Evolutionary conservation across 2,797 vertebrate genomes (phyloP).

Genomic region (Paratrypauchen microcephalus): DNA sequence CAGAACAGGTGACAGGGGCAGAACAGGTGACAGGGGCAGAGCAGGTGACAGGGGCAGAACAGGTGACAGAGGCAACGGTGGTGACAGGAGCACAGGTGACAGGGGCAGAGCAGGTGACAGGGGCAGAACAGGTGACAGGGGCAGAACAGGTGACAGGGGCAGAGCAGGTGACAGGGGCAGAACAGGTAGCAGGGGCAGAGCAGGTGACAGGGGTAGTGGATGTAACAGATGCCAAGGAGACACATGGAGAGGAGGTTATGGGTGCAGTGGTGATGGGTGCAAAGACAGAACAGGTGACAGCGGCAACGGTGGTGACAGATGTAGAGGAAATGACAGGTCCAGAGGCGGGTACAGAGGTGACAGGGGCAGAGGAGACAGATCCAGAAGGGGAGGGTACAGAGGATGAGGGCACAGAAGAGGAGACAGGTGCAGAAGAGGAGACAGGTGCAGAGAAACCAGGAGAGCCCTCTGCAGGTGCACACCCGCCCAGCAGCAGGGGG

Average conservation of each 20-base stretch:
- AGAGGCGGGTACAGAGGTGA: not conserved
- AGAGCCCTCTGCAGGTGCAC: not conserved
- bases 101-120: not conserved
- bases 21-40: constrained; percentile 3
- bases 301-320: too few species aligned
- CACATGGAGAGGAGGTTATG: too few species aligned
- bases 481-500: not conserved
- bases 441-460: not conserved
- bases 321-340: not conserved
- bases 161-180: not conserved
- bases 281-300: not conserved
- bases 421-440: not conserved
- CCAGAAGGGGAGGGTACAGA: not conserved
- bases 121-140: not conserved
- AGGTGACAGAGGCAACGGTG: too few species aligned
- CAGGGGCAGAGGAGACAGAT: not conserved
- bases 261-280: not conserved
- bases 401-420: too few species aligned
- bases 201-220: not conserved
- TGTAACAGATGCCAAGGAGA: not conserved
- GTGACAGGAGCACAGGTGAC: not conserved
- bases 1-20: not conserved
- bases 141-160: not conserved
- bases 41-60: not conserved
- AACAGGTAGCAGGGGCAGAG: not conserved